phyloP scores from a whole-genome alignment of 2,113 vertebrate genomes.

The Pan paniscus region DNA sequence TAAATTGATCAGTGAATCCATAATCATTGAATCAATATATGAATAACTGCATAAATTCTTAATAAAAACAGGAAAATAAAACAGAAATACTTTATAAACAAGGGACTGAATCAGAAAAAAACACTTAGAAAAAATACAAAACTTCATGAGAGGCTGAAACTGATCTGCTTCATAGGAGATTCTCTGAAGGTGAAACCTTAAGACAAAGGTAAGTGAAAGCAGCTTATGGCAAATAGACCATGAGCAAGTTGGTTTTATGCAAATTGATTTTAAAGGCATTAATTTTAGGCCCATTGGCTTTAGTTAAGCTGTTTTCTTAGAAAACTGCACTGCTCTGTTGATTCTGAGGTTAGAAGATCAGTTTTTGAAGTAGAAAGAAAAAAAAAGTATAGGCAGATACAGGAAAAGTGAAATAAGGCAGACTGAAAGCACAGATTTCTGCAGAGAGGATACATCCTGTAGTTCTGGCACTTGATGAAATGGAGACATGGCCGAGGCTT shows the following conservation, averaged over 20 bases:
- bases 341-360: neutral
- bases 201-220: neutral
- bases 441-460: neutral
- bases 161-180: neutral
- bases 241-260: neutral
- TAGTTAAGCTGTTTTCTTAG: neutral
- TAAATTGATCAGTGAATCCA: neutral
- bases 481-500: fast-evolving
- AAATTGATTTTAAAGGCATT: neutral
- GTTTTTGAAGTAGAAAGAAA: neutral
- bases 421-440: neutral
- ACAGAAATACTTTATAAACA: neutral
- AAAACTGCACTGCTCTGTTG: neutral
- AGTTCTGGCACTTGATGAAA: neutral
- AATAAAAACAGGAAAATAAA: neutral
- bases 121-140: neutral
- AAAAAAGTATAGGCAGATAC: neutral
- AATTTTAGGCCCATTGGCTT: neutral
- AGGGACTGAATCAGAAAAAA: neutral
- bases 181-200: neutral
- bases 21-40: neutral
- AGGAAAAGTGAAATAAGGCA: neutral
- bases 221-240: neutral
- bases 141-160: neutral
- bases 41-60: neutral